phyloP scores from a whole-genome alignment of 2,113 vertebrate species.

The Lutjanus erythropterus region DNA sequence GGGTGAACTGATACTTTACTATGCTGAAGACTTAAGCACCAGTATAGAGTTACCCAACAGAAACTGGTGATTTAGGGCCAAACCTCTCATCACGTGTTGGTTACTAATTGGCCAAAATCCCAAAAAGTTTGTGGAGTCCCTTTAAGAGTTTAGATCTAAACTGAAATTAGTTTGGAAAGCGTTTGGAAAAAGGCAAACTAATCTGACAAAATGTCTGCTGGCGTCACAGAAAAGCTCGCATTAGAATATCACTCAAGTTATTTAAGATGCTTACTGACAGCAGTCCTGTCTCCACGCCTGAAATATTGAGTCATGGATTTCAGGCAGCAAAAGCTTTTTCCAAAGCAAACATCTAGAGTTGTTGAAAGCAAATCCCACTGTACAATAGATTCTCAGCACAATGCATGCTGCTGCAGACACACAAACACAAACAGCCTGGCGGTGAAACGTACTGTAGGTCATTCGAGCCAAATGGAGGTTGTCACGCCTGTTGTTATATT shows the following conservation, averaged over 20 bases:
- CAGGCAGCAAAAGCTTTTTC: slow-evolving; percentile 27
- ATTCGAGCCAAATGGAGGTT: background rate
- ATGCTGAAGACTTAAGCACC: background rate
- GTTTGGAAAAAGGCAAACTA: slow-evolving; percentile 13
- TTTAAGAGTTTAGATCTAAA: background rate
- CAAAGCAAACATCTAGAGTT: background rate
- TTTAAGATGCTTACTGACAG: slow-evolving; percentile 14
- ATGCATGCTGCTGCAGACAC: background rate
- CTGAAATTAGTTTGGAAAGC: slow-evolving; percentile 18
- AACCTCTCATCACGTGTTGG: background rate
- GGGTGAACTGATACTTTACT: background rate
- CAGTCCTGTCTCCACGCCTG: background rate
- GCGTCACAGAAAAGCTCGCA: slow-evolving; percentile 1
- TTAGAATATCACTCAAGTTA: slow-evolving; percentile 16
- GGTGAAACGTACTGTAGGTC: background rate
- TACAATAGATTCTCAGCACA: background rate
- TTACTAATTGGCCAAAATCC: background rate
- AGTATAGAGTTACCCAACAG: background rate
- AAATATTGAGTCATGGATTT: slow-evolving; percentile 31
- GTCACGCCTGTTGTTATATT: slow-evolving; percentile 1
- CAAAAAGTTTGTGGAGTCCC: background rate
- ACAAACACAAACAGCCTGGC: background rate
- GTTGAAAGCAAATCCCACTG: background rate
- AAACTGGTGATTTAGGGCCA: background rate
- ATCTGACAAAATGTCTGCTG: slow-evolving; percentile 7